Evolutionary conservation across 2,888 invertebrate genomes (phyloP), one percentile per base, ranked within the genome.

Genomic region (Sarcophaga variegata): DNA sequence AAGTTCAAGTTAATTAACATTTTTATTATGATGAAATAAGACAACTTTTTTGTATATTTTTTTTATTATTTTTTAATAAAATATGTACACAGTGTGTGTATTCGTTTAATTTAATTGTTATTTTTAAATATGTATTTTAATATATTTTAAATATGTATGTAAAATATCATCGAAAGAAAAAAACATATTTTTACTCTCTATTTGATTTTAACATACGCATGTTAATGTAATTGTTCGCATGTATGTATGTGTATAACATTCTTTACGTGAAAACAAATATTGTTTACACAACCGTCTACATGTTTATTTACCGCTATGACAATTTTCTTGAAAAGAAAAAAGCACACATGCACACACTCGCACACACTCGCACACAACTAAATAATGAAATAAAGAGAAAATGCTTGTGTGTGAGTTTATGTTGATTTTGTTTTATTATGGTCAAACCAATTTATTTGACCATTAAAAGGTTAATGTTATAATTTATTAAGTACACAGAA

Each of bases 1-100:
- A 81, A 89, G 89, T 88, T 89, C 88, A 89, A 83, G 85, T 83
- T 88, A 89, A 88, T 88, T 88, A 87, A 63, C 47, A 86, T 83
- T 83, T 83, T 83, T 81, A 27, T 62, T 71, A 54, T 37, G 27
- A 60, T 14, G 49, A 49, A 14, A 49, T 49, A 14, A 14, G 14
- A 49, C 14, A 8, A 14, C 4, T 49, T 11, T 49, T 49, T 14
- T 49, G 1, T 6, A 4, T 49, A 4, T 49, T 11, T 54, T 54
- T 49, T 49, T 49, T 14, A 14, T 11, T 11, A 14, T 49, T 49
- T 49, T 11, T 54, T 54, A 14, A 14, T 54, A 17, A 17, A 17
- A 54, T 4, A 17, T 4, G 14, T 14, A 14, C 4, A 49, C 11
- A 12, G 14, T 11, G 54, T 54, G 4, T 14, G 17, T 54, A 3